phyloP scores from a whole-genome alignment of 1,140 invertebrate genomes.

The Spodoptera litura region DNA sequence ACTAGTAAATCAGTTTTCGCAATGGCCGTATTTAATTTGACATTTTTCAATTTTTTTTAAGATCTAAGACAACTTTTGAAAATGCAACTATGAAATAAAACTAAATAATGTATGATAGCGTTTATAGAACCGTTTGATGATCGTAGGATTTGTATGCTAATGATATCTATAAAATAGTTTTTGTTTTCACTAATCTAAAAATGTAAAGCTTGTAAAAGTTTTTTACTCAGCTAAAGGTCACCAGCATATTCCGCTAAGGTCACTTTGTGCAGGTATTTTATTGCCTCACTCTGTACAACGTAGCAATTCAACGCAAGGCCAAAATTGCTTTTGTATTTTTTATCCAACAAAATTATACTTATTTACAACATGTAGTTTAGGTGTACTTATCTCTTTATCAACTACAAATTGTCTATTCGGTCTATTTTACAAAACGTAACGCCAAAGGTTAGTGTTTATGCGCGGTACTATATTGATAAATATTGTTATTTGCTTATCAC shows the following conservation, averaged over 20 bases:
- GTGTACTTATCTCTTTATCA: constrained; percentile 44
- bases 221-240: constrained; percentile 67
- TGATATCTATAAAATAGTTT: constrained; percentile 26
- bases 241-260: constrained; percentile 75
- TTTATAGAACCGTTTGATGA: not conserved
- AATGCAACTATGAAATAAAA: too few relatives aligned
- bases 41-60: too few relatives aligned
- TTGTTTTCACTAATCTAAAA: constrained; percentile 53
- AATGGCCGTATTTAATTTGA: too few relatives aligned
- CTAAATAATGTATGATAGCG: too few relatives aligned
- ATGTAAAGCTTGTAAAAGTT: constrained; percentile 62
- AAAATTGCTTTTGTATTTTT: constrained; percentile 70
- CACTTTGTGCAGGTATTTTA: constrained; percentile 74
- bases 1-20: too few relatives aligned
- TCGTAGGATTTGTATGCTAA: not conserved
- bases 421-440: constrained; percentile 10
- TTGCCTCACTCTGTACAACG: constrained; percentile 71
- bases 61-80: too few relatives aligned
- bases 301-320: constrained; percentile 76
- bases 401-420: constrained; percentile 34
- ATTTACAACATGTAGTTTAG: constrained; percentile 41
- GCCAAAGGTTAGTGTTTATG: constrained; percentile 28
- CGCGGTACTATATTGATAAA: constrained; percentile 24
- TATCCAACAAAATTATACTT: constrained; percentile 50
- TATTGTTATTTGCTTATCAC: constrained; percentile 42